These are phyloP conservation scores for Acomys russatus DNA, from an alignment of 2,797 vertebrate species.

Conservation along the genomic window DNA sequence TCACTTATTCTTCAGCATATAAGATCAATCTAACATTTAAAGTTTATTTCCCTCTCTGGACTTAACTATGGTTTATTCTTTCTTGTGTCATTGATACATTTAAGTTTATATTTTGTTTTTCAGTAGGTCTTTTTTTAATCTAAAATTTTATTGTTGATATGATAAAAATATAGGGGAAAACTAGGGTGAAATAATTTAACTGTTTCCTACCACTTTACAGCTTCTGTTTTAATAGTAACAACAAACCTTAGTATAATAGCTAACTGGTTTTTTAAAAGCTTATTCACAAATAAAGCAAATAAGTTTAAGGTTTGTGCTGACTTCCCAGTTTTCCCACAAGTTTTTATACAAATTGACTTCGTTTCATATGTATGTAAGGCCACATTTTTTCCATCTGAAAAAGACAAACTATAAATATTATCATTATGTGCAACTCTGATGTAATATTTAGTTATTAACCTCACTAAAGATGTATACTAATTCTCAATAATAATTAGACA, in stretches of 20 bases:
- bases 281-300: conserved; percentile 45
- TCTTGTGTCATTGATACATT: not conserved
- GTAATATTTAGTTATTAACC: conserved; percentile 5
- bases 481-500: conserved; percentile 10
- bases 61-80: not conserved
- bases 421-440: not conserved
- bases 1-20: not conserved
- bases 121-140: not conserved
- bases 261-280: not conserved
- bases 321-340: not conserved
- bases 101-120: conserved; percentile 45
- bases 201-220: not conserved
- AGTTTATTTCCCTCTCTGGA: conserved; percentile 4
- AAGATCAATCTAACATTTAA: conserved; percentile 24
- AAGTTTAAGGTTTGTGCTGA: conserved; percentile 47
- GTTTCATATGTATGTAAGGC: not conserved
- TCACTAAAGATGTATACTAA: not conserved
- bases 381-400: conserved; percentile 30
- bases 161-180: conserved; percentile 34
- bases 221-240: conserved; percentile 44
- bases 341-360: conserved; percentile 31
- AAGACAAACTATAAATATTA: not conserved
- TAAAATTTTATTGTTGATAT: not conserved
- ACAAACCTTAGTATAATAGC: conserved; percentile 7
- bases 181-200: not conserved